Evolutionary conservation across 2,113 vertebrate genomes (phyloP).

Genomic region (Puntigrus tetrazona): DNA sequence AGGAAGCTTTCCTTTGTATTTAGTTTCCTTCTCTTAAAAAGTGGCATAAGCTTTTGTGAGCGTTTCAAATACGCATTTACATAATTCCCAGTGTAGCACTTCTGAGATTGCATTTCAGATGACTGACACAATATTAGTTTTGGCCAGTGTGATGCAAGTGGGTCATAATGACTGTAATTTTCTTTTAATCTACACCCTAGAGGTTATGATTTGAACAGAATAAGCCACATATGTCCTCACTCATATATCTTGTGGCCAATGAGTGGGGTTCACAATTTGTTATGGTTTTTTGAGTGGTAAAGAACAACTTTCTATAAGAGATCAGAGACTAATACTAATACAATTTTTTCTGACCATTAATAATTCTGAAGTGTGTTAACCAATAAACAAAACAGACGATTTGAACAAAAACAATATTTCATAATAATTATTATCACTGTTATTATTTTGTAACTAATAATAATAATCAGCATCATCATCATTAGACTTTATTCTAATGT

Average conservation of each 20-base stretch:
- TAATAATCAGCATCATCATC: background rate
- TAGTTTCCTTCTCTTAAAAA: background rate
- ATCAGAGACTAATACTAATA: background rate
- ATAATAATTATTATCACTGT: too few relatives aligned
- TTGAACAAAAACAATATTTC: background rate
- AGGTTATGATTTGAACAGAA: background rate
- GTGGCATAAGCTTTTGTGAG: background rate
- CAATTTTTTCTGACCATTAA: background rate
- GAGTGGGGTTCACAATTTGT: background rate
- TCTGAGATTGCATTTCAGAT: conserved; percentile 9
- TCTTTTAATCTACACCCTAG: conserved; percentile 6
- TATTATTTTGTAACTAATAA: background rate
- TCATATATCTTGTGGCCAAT: background rate
- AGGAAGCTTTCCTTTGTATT: conserved; percentile 46
- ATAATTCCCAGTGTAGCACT: background rate
- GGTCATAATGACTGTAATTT: background rate
- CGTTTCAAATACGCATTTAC: background rate
- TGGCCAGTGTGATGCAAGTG: background rate
- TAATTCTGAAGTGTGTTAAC: background rate
- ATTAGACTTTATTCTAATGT: too few relatives aligned
- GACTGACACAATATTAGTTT: background rate
- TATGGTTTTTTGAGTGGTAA: background rate
- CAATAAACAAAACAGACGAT: too few relatives aligned
- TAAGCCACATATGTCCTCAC: background rate
- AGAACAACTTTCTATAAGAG: background rate